Conservation (phyloP, 2,888 invertebrate genomes). For the Oscheius sp. region DNA sequence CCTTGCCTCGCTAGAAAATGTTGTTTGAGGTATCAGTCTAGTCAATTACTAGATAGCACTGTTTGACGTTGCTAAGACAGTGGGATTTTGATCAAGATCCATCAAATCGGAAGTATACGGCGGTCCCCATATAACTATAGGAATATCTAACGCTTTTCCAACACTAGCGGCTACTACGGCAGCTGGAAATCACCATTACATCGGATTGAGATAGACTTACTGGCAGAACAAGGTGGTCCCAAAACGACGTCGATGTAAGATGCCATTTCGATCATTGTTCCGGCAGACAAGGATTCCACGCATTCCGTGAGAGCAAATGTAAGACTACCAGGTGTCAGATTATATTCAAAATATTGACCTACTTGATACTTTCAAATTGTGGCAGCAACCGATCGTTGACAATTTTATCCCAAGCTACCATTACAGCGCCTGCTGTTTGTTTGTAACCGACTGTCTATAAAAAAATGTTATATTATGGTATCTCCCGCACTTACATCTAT, state of each 20-base stretch:
- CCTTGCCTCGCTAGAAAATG: constrained; percentile 43
- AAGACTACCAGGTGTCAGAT: constrained; percentile 16
- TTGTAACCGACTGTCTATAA: constrained; percentile 10
- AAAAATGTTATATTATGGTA: neutral
- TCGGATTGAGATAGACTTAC: constrained; percentile 32
- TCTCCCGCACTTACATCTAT: neutral
- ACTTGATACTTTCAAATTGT: constrained; percentile 20
- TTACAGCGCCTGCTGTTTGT: constrained; percentile 16
- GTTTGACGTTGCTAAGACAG: constrained; percentile 47
- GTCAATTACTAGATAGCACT: constrained; percentile 50
- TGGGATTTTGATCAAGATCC: constrained; percentile 49
- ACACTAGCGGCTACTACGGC: constrained; percentile 49
- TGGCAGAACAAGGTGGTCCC: constrained; percentile 53
- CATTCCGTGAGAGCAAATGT: constrained; percentile 53
- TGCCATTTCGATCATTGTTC: constrained; percentile 46
- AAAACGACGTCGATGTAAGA: constrained; percentile 47
- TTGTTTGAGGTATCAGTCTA: neutral
- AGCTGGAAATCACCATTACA: constrained; percentile 38
- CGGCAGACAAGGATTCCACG: constrained; percentile 42
- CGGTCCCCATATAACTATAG: constrained; percentile 57
- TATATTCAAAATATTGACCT: neutral
- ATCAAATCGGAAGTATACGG: constrained; percentile 49
- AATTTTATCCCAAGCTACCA: constrained; percentile 28
- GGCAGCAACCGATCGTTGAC: neutral
- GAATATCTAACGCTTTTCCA: constrained; percentile 51